Base-by-base conservation (phyloP, 2,888 invertebrate species). In the Diarsia brunnea region DNA sequence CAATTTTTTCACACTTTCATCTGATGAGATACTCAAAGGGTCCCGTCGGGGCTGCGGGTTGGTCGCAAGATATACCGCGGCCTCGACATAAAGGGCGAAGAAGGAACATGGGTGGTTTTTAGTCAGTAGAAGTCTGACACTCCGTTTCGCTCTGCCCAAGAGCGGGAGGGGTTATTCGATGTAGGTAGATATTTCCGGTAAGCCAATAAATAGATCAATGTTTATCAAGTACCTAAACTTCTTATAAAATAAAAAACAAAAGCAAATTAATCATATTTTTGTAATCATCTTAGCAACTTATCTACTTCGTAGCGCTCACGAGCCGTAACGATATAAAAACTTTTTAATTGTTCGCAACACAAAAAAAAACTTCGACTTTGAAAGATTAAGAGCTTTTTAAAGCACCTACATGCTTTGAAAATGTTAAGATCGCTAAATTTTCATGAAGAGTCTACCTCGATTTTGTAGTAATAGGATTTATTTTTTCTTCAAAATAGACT, bases 261-360 rank as follows among this genome's bases (percentile, higher is more conserved):
- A 12, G n/a, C 31, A 60, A 61, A 58, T 65, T 31, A 55, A 55
- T 65, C 24, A 47, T 38, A 49, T 58, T 43, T n/a, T 24, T 12
- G 45, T 74, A 24, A 31, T 64, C 64, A 61, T 11, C 38, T 31
- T 24, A 27, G 38, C 11, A 58, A 61, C 16, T 69, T 69, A 31
- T 49, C 66, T 38, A 12, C 49, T 70, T 27, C 55, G 47, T 68
- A 51, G 51, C 63, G 58, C 12, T 55, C 12, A 24, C 53, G 14
- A 16, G 66, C 64, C 31, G 47, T 58, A 5, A 24, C 55, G 74
- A 72, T 45, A 58, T 71, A 45, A 69, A 85, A 84, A 84, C 69
- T 78, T 84, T 69, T 61, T 67, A 84, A 85, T 76, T 74, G 66
- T 73, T 82, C 64, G 66, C 64, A 82, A 61, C 60, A 73, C 64